Evolutionary conservation across 2,888 invertebrate species (phyloP).

Genomic region (Xanthorhoe spadicearia): DNA sequence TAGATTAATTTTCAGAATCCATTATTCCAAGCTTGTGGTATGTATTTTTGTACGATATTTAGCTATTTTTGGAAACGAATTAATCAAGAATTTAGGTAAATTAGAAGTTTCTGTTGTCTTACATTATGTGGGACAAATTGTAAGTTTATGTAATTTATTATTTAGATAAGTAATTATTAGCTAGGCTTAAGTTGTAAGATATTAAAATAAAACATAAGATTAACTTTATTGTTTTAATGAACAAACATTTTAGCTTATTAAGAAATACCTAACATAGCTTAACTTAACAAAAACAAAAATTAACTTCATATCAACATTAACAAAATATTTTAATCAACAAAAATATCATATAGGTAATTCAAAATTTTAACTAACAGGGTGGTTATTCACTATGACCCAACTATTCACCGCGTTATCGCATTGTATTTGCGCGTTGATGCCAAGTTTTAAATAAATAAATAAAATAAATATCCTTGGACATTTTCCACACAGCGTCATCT

Average conservation of each 20-base stretch:
- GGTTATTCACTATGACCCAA: too few species aligned
- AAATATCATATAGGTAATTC: neutral
- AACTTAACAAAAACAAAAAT: constrained; percentile 3
- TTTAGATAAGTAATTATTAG: constrained; percentile 21
- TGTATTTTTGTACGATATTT: neutral
- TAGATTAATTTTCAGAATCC: too few species aligned
- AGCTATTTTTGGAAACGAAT: too few species aligned
- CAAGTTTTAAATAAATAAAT: too few species aligned
- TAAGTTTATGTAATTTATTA: constrained; percentile 26
- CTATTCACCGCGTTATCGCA: too few species aligned
- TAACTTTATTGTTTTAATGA: constrained; percentile 13
- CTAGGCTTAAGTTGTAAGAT: constrained; percentile 21
- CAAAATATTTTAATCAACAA: neutral
- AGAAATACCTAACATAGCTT: neutral
- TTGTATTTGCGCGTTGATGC: too few species aligned
- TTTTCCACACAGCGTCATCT: too few species aligned
- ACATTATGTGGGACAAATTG: neutral
- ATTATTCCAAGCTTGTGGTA: too few species aligned
- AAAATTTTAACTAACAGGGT: too few species aligned
- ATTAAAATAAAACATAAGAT: constrained; percentile 23
- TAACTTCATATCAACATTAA: constrained; percentile 3
- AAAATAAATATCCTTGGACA: too few species aligned
- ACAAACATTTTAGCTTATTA: constrained; percentile 15
- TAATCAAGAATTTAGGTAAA: too few species aligned
- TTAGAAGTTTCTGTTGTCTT: neutral